A percentile compares a stretch with the other conserved stretches of the same genome.
These are phyloP conservation scores for Lagocephalus sceleratus DNA, from an alignment of 2,797 vertebrate species.

Conservation along the genomic window DNA sequence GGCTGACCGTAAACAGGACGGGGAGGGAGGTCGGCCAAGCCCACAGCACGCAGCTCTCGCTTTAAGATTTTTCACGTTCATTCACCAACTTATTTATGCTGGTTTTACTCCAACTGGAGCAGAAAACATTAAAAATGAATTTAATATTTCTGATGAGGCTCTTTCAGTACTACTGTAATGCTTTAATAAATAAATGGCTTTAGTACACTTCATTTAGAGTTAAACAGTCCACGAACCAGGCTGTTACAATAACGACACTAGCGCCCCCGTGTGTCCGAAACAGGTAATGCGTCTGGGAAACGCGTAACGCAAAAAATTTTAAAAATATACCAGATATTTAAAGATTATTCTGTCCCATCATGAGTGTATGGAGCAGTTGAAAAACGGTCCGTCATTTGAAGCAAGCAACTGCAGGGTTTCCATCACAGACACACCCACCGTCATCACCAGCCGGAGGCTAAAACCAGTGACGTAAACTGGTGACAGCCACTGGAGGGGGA, in stretches of 20 bases:
- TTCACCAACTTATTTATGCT: too few relatives aligned
- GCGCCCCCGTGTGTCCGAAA: neutral
- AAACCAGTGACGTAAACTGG: conserved; percentile 18
- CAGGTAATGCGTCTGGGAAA: neutral
- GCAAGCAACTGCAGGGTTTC: conserved; percentile 12
- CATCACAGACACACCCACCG: neutral
- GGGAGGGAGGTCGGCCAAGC: neutral
- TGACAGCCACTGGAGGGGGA: conserved; percentile 14
- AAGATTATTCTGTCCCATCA: too few relatives aligned
- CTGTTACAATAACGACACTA: neutral
- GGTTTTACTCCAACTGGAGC: neutral
- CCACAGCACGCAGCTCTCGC: neutral
- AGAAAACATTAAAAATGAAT: too few relatives aligned
- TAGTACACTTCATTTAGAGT: too few relatives aligned
- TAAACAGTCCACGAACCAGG: too few relatives aligned
- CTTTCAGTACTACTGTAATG: too few relatives aligned
- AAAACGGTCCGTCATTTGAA: neutral
- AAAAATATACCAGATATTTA: too few relatives aligned
- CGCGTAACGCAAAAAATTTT: too few relatives aligned
- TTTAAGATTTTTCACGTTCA: neutral
- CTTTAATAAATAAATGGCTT: too few relatives aligned
- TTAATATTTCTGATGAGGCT: too few relatives aligned
- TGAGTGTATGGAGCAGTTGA: too few relatives aligned
- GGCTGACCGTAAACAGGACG: neutral
- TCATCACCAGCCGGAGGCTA: conserved; percentile 3